Evolutionary conservation across 2,797 vertebrate genomes (phyloP), one percentile per base, ranked within the genome.

Genomic region (Macroramphosus scolopax): DNA sequence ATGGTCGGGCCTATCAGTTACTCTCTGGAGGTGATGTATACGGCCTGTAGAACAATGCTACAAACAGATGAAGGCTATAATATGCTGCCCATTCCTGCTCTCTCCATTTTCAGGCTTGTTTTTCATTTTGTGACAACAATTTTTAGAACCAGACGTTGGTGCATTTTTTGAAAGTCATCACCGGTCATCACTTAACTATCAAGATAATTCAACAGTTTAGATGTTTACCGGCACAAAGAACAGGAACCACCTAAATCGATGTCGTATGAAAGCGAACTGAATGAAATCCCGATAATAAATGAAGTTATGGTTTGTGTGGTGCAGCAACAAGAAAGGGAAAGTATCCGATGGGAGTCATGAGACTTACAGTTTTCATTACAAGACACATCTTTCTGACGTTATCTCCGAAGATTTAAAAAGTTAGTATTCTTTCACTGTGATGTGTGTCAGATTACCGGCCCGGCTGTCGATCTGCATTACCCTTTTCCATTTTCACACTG

Each of bases 21-120:
- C 86, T 82, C 82, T 86, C 83, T 79, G 72, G 81, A 86, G 86
- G 86, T 88, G 90, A 91, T 91, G 88, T 88, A 86, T 82, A 72
- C 75, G 62, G 84, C 80, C 46, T 80, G 80, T 86, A 80, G 81
- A 87, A 92, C 92, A 93, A 91, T 89, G 81, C 79, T 17, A 81
- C 77, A 82, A 87, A 87, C 72, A 81, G 68, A 89, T 88, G 75
- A 87, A 80, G 79, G 73, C 73, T 77, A 78, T 77, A 80, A 84
- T 78, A 66, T 70, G 54, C 60, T 65, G 46, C 43, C 59, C 26
- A 46, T 41, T 68, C 45, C 50, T 51, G 68, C 77, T 77, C 57
- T 76, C 62, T 85, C 75, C 55, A 32, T 83, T 82, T 78, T 68
- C 70, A 63, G 61, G 67, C 48, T 70, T 63, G 68, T 78, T 74